These are phyloP conservation scores for Apteryx owenii DNA, from an alignment of 2,113 vertebrate species.

Conservation along the genomic window DNA sequence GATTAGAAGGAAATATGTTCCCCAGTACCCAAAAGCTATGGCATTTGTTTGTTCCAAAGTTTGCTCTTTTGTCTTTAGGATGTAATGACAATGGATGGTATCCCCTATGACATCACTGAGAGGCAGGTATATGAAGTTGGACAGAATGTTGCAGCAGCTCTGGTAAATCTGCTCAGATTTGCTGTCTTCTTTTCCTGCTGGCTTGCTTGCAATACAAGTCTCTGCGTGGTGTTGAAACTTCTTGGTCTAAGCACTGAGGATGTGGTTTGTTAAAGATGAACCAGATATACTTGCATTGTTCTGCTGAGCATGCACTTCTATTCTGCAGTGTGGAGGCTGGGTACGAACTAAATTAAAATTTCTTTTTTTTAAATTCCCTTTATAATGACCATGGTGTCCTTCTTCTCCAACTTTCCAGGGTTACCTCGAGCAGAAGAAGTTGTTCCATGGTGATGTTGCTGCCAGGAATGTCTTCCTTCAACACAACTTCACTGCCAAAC, in stretches of 20 bases:
- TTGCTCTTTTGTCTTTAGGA: slow-evolving; percentile 60
- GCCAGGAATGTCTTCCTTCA: slow-evolving; percentile 89
- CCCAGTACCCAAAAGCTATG: background rate
- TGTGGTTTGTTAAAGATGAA: background rate
- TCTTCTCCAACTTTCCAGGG: slow-evolving; percentile 73
- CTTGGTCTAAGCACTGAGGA: background rate
- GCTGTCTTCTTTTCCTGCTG: background rate
- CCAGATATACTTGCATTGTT: background rate
- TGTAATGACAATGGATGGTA: slow-evolving; percentile 69
- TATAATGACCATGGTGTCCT: background rate
- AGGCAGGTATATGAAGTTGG: slow-evolving; percentile 79
- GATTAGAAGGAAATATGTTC: background rate
- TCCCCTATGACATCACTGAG: slow-evolving; percentile 80
- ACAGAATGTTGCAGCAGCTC: slow-evolving; percentile 75
- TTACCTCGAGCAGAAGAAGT: slow-evolving; percentile 86
- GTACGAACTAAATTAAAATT: background rate
- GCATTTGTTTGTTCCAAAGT: background rate
- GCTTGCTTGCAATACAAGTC: background rate
- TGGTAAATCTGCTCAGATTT: slow-evolving; percentile 69
- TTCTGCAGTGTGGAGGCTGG: background rate
- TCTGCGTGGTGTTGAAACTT: background rate
- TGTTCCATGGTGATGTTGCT: slow-evolving; percentile 89
- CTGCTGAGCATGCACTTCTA: background rate
- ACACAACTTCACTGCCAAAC: slow-evolving; percentile 83
- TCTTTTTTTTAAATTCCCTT: background rate